Conservation (phyloP, 2,888 invertebrate genomes). For the Aspidapion aeneum region DNA sequence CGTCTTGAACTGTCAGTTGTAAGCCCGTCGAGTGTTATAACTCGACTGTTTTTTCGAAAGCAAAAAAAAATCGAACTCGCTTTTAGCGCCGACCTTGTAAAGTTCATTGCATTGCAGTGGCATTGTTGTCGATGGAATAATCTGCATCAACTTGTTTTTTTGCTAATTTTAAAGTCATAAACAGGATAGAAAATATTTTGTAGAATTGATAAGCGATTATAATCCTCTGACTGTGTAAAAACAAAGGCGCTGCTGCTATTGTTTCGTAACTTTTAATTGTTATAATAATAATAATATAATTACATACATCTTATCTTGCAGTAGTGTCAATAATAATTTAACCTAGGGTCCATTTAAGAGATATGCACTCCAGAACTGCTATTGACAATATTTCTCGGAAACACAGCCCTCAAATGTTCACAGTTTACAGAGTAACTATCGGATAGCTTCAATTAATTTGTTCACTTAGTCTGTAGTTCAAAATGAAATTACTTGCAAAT, state of each 20-base stretch:
- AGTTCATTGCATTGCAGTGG: conserved; percentile 20
- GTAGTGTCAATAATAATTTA: too few relatives aligned
- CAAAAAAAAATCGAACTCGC: background rate
- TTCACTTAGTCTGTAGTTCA: too few relatives aligned
- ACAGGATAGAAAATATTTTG: conserved; percentile 20
- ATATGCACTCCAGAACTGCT: too few relatives aligned
- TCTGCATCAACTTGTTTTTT: conserved; percentile 14
- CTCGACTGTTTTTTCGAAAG: conserved; percentile 9
- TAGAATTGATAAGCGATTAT: conserved; percentile 16
- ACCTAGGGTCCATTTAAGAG: too few relatives aligned
- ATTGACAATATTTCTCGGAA: too few relatives aligned
- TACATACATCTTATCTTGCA: conserved; percentile 20
- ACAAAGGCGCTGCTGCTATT: conserved; percentile 15
- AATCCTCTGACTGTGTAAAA: conserved; percentile 15
- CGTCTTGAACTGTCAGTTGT: too few relatives aligned
- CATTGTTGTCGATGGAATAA: conserved; percentile 13
- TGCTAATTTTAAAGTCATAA: conserved; percentile 17
- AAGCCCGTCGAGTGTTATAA: too few relatives aligned
- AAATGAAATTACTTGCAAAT: too few relatives aligned
- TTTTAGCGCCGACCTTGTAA: conserved; percentile 16
- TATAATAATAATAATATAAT: conserved; percentile 11
- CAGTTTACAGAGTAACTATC: too few relatives aligned
- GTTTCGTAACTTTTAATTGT: conserved; percentile 13
- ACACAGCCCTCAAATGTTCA: too few relatives aligned
- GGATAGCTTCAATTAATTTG: too few relatives aligned